These are phyloP conservation scores for Priocnemis perturbator DNA, from an alignment of 2,888 invertebrate genomes.

Conservation along the genomic window DNA sequence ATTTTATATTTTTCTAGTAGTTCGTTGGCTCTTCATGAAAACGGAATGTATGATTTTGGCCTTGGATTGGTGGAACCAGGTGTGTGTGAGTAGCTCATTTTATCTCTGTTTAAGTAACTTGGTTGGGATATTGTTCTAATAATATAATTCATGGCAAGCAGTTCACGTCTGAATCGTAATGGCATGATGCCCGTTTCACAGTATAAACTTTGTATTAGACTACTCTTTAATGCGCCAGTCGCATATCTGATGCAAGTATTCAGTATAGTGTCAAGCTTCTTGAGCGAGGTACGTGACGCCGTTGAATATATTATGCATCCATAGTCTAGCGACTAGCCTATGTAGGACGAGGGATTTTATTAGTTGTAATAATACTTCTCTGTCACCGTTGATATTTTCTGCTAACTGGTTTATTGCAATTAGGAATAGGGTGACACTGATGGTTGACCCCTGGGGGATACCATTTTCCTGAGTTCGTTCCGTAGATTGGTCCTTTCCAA, in stretches of 20 bases:
- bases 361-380: conserved; percentile 20
- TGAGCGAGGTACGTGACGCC: background rate
- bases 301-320: conserved; percentile 30
- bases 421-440: background rate
- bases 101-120: no score
- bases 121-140: no score
- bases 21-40: no score
- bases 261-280: conserved; percentile 30
- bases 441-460: background rate
- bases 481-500: background rate
- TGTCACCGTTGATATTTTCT: conserved; percentile 7
- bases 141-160: no score
- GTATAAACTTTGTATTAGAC: no score
- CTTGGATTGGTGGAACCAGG: no score
- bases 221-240: no score
- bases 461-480: background rate
- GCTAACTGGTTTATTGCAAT: background rate
- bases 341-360: conserved; percentile 33
- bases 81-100: no score
- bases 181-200: no score
- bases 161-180: no score
- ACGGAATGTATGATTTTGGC: no score
- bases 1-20: no score
- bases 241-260: conserved; percentile 22
- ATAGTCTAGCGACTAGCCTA: conserved; percentile 28